Base-by-base conservation (phyloP, 2,797 vertebrate species). In the Garrulus glandarius region DNA sequence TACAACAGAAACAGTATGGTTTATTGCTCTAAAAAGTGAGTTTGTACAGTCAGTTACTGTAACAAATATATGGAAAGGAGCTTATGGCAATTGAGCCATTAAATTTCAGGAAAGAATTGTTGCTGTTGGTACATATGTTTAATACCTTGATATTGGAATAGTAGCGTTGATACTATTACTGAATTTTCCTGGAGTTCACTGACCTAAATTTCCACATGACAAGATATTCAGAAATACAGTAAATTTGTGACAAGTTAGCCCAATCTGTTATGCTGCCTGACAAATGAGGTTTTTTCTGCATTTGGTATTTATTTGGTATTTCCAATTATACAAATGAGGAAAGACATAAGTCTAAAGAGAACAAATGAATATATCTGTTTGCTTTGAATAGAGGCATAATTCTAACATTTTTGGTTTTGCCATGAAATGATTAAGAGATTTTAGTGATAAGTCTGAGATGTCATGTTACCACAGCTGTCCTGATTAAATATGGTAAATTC, bases 161-260 rank as follows among this genome's bases (percentile, higher is more conserved):
- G 63, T 18, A 86, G 36, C 68, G 87, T 93, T 95, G 55, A 91
- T 95, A 81, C 60, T 96, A 78, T 92, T 95, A 81, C 65, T 96
- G 91, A 97, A 91, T 96, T 96, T 97, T 71, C 56, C 81, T 75
- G 52, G 19, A 68, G 72, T 84, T 89, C 6, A 7, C 15, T 86
- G 39, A 79, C 8, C 23, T 64, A 71, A 26, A 18, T 92, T 95
- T 97, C 61, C 87, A 92, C 43, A 39, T 72, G 78, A 93, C 56
- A 96, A 93, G 74, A 79, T 88, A 95, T 72, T 96, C 83, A 97
- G 82, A 95, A 96, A 96, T 87, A 61, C 30, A 76, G 56, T 67
- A 95, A 93, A 93, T 96, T 86, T 96, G 69, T 85, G 46, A 88
- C 37, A 91, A 84, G 24, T 67, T 94, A 46, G 9, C 46, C 32